Evolutionary conservation across 2,888 invertebrate genomes (phyloP).

Genomic region (Urechis unicinctus): DNA sequence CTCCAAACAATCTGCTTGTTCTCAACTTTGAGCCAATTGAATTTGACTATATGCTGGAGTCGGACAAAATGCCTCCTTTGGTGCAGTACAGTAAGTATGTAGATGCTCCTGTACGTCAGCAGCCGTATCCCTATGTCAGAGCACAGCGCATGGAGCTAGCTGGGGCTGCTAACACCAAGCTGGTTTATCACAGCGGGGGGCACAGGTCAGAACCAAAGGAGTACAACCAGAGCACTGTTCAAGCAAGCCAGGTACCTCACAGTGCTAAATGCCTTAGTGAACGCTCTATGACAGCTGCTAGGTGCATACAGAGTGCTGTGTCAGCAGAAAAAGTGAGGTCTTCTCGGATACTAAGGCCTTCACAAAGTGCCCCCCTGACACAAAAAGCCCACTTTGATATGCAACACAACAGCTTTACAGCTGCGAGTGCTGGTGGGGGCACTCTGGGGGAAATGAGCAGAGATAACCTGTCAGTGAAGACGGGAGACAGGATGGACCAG

Average conservation of each 20-base stretch:
- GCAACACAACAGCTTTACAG: neutral
- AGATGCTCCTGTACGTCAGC: slow-evolving; percentile 39
- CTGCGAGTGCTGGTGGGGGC: neutral
- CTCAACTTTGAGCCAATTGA: slow-evolving; percentile 47
- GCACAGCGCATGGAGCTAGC: slow-evolving; percentile 45
- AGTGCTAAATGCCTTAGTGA: slow-evolving; percentile 40
- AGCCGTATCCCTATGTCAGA: slow-evolving; percentile 44
- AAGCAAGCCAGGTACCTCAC: slow-evolving; percentile 33
- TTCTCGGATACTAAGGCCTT: neutral
- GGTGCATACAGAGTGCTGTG: slow-evolving; percentile 27
- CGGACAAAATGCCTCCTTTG: slow-evolving; percentile 43
- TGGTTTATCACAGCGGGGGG: slow-evolving; percentile 23
- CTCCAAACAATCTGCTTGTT: slow-evolving; percentile 28
- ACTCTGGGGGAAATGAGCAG: neutral
- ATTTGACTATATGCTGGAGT: slow-evolving; percentile 45
- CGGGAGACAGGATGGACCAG: slow-evolving; percentile 6
- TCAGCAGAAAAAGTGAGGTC: neutral
- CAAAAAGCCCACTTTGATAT: too few relatives aligned
- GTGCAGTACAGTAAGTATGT: slow-evolving; percentile 42
- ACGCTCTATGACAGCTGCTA: slow-evolving; percentile 32
- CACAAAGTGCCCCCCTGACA: neutral
- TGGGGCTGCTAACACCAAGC: slow-evolving; percentile 41
- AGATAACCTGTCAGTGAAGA: slow-evolving; percentile 5
- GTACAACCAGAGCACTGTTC: neutral
- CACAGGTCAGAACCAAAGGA: neutral